Evolutionary conservation across 2,113 vertebrate species (phyloP).

Genomic region (Rhinopomastus cyanomelas): DNA sequence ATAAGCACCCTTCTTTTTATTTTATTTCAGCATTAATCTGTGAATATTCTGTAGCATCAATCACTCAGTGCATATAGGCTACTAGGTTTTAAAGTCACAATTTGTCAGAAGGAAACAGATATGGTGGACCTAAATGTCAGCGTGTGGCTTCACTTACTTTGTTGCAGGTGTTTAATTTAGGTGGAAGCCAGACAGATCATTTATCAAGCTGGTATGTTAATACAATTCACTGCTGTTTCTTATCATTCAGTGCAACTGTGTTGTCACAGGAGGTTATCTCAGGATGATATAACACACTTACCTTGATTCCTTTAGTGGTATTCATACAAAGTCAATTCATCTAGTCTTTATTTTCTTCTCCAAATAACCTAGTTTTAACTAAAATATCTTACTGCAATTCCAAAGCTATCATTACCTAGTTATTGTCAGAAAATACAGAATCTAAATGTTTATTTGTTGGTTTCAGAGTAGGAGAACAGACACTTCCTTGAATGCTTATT

Average conservation of each 20-base stretch:
- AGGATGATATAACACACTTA: constrained; percentile 29
- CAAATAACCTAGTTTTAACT: background rate
- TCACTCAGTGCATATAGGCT: constrained; percentile 38
- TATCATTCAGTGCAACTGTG: constrained; percentile 26
- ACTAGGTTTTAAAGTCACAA: constrained; percentile 12
- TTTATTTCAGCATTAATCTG: constrained; percentile 43
- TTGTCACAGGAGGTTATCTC: constrained; percentile 50
- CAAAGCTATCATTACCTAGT: background rate
- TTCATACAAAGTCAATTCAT: background rate
- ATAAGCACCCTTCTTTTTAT: constrained; percentile 26
- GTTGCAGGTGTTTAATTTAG: constrained; percentile 69
- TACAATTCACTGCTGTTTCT: constrained; percentile 57
- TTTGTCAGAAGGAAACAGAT: constrained; percentile 38
- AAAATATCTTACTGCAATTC: background rate
- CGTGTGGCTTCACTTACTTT: constrained; percentile 41
- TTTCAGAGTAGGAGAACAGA: background rate
- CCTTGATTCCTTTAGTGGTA: background rate
- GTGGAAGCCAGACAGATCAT: constrained; percentile 58
- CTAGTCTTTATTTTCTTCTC: background rate
- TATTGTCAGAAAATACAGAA: background rate
- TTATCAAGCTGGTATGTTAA: constrained; percentile 70
- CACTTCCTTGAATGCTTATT: background rate
- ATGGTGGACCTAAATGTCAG: background rate
- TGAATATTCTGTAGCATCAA: constrained; percentile 14
- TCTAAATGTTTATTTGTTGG: background rate